These are phyloP conservation scores for Camelus dromedarius DNA, from an alignment of 2,113 vertebrate species.

Conservation along the genomic window DNA sequence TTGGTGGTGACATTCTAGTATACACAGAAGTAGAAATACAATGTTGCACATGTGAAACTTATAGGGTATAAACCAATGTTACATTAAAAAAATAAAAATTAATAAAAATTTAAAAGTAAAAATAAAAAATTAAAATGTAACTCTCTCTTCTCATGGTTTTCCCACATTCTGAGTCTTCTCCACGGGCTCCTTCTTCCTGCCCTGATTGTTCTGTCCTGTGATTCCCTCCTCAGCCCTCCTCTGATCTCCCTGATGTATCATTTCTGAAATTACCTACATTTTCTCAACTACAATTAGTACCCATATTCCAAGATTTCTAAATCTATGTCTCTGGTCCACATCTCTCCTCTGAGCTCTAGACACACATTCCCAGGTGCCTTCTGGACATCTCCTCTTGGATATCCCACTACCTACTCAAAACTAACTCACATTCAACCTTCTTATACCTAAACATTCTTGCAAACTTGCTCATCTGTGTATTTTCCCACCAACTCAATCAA, in stretches of 20 bases:
- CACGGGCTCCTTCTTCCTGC: neutral
- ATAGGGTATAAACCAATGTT: neutral
- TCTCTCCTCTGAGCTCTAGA: neutral
- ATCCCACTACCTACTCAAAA: neutral
- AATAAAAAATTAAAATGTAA: neutral
- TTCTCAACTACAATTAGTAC: neutral
- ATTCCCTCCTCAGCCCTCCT: neutral
- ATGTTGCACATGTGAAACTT: no score
- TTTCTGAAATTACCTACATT: neutral
- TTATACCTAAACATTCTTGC: neutral
- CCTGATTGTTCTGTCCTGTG: neutral
- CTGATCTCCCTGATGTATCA: neutral
- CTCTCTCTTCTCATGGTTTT: neutral
- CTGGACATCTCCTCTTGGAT: neutral
- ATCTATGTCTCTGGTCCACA: neutral
- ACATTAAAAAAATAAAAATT: neutral
- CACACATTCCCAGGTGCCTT: neutral
- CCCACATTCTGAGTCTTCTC: neutral
- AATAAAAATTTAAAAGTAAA: no score
- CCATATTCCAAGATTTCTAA: neutral
- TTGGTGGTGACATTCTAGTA: fast-evolving
- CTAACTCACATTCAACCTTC: neutral
- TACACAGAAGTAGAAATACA: neutral
- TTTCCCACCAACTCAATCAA: neutral
- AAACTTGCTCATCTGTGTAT: neutral